These are phyloP conservation scores for Ichneumoninae sp. DNA, from an alignment of 2,888 invertebrate genomes.

Conservation along the genomic window DNA sequence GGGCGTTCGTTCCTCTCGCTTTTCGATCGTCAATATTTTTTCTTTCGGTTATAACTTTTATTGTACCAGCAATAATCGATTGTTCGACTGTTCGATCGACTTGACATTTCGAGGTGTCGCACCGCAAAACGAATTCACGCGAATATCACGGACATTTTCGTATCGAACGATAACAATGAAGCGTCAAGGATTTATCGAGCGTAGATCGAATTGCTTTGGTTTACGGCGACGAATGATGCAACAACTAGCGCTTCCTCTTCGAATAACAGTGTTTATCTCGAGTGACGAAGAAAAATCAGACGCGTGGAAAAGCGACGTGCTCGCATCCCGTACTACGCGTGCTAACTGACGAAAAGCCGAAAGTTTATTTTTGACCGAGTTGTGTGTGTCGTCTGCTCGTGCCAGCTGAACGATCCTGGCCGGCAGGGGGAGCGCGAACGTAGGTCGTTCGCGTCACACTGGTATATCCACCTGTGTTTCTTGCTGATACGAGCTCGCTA, in stretches of 20 bases:
- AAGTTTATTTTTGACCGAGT: slow-evolving; percentile 66
- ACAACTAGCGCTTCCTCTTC: not conserved
- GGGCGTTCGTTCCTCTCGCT: not conserved
- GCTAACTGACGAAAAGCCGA: slow-evolving; percentile 56
- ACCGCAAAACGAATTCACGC: not conserved
- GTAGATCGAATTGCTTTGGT: slow-evolving; percentile 2
- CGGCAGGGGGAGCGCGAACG: slow-evolving; percentile 19
- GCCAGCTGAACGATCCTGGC: slow-evolving; percentile 42
- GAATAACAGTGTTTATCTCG: not conserved
- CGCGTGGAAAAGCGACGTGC: slow-evolving; percentile 68
- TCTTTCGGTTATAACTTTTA: not conserved
- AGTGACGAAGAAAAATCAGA: not conserved
- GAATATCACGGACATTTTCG: not conserved
- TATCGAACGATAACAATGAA: not conserved
- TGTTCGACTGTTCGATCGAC: not conserved
- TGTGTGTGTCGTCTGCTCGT: slow-evolving; percentile 28
- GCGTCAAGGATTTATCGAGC: not conserved
- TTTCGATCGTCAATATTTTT: slow-evolving; percentile 19
- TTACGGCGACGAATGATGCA: not conserved
- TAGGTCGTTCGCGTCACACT: slow-evolving; percentile 17
- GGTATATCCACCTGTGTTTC: not conserved
- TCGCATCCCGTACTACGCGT: slow-evolving; percentile 44
- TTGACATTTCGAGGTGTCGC: slow-evolving; percentile 8
- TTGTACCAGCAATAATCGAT: not conserved
- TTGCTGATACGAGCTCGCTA: not conserved